A percentile compares a stretch with the other conserved stretches of the same genome.
Evolutionary conservation across 2,113 vertebrate species (phyloP).

Genomic region (Meriones unguiculatus): DNA sequence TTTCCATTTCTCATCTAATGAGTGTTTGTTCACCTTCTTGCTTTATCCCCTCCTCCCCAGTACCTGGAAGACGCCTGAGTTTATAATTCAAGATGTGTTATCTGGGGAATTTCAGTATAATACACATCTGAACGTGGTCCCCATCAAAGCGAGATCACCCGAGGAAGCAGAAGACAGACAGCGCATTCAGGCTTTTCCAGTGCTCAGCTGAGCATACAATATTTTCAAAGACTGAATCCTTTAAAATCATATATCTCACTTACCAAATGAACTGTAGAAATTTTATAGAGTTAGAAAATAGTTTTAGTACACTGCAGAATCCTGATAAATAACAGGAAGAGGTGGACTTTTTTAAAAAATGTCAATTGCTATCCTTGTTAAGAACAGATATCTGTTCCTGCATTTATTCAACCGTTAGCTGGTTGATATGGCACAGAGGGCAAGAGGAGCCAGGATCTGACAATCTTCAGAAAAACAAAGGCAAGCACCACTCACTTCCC

Average conservation of each 20-base stretch:
- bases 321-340: conserved; percentile 53
- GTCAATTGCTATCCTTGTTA: conserved; percentile 41
- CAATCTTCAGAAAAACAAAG: conserved; percentile 57
- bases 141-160: conserved; percentile 69
- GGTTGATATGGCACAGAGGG: conserved; percentile 39
- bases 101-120: conserved; percentile 76
- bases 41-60: conserved; percentile 75
- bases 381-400: not conserved
- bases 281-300: conserved; percentile 58
- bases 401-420: not conserved
- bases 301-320: not conserved
- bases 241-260: conserved; percentile 48
- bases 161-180: conserved; percentile 55
- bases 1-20: conserved; percentile 75
- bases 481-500: not conserved
- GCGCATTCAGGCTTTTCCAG: conserved; percentile 27
- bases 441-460: conserved; percentile 61
- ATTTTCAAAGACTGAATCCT: conserved; percentile 65
- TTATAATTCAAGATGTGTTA: conserved; percentile 84
- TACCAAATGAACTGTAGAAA: conserved; percentile 21
- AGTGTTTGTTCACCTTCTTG: conserved; percentile 82
- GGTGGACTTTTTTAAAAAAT: not conserved
- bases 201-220: not conserved
- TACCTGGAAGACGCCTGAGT: conserved; percentile 81
- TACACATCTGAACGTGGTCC: conserved; percentile 71